Evolutionary conservation across 1,140 invertebrate genomes (phyloP).

Genomic region (Temnothorax longispinosus): DNA sequence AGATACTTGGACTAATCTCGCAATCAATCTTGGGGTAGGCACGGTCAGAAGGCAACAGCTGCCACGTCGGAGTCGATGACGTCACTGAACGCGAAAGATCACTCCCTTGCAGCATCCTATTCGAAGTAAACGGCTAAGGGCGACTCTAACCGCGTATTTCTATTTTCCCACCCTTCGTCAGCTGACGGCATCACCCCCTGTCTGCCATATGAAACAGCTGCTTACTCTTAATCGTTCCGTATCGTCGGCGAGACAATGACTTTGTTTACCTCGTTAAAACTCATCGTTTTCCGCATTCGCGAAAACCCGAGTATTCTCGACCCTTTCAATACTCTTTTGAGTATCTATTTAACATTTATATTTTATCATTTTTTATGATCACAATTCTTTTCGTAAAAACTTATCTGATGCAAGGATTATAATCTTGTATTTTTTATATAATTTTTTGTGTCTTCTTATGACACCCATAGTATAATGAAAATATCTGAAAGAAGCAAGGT

Average conservation of each 20-base stretch:
- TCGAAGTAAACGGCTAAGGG: conserved; percentile 65
- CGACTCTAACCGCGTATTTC: conserved; percentile 5
- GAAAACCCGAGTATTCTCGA: not conserved
- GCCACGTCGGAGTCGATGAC: conserved; percentile 64
- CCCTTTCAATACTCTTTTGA: not conserved
- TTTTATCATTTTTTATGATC: not conserved
- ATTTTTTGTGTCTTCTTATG: not conserved
- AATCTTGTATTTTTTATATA: not conserved
- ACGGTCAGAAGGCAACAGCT: conserved; percentile 70
- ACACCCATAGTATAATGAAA: not conserved
- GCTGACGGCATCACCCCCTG: conserved; percentile 60
- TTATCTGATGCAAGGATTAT: not conserved
- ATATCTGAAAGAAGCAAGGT: not conserved
- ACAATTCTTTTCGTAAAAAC: not conserved
- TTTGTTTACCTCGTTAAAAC: not conserved
- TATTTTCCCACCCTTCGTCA: conserved; percentile 71
- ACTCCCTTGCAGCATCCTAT: conserved; percentile 73
- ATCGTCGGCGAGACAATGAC: conserved; percentile 5
- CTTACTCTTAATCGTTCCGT: conserved; percentile 63
- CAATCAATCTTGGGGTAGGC: conserved; percentile 73
- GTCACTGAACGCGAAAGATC: conserved; percentile 70
- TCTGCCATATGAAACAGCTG: conserved; percentile 61
- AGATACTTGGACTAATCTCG: conserved; percentile 72
- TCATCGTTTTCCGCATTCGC: conserved; percentile 16
- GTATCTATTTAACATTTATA: not conserved